phyloP scores from a whole-genome alignment of 1,140 invertebrate species.

The Temnothorax longispinosus region DNA sequence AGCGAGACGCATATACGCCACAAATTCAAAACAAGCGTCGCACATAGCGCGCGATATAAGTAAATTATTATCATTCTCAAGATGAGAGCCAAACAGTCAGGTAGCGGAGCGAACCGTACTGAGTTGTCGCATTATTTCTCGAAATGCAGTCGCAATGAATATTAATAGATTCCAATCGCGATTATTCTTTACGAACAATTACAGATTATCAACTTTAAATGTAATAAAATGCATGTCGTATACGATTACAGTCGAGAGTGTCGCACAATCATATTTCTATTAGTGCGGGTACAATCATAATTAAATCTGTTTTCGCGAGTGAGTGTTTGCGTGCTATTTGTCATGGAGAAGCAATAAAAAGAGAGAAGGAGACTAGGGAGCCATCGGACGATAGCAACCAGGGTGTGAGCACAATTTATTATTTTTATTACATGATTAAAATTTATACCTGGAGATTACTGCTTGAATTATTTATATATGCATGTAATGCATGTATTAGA shows the following conservation, averaged over 20 bases:
- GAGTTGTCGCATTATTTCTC: not conserved
- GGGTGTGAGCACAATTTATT: not conserved
- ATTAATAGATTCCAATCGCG: not conserved
- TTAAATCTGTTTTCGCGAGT: not conserved
- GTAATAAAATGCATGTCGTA: not conserved
- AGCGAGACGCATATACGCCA: not conserved
- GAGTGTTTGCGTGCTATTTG: not conserved
- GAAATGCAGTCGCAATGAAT: not conserved
- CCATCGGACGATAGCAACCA: not conserved
- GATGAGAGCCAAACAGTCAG: not conserved
- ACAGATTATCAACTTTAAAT: not conserved
- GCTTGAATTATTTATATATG: not conserved
- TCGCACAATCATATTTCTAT: not conserved
- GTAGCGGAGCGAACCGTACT: not conserved
- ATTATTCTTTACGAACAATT: not conserved
- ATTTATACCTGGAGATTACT: not conserved
- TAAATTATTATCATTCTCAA: not conserved
- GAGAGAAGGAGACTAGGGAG: not conserved
- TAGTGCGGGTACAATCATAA: not conserved
- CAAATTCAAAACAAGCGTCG: not conserved
- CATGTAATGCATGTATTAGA: too few species aligned
- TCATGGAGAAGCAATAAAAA: not conserved
- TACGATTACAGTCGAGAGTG: not conserved
- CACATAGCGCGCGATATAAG: not conserved
- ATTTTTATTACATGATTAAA: not conserved